Conservation (phyloP, 2,113 vertebrate genomes). For the Mesembrinibis cayennensis region DNA sequence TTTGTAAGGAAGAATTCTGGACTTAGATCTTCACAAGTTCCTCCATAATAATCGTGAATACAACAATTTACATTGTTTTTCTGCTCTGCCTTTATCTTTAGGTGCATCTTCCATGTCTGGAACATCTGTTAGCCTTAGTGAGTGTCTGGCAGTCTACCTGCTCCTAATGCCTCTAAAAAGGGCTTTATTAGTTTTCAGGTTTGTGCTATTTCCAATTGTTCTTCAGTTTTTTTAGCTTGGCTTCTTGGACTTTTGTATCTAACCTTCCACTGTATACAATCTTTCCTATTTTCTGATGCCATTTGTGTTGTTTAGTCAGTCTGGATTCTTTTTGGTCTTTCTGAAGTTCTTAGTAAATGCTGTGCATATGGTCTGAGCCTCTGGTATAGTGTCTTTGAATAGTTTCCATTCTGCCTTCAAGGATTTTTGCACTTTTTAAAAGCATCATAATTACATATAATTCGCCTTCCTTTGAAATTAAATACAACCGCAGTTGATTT, state of each 20-base stretch:
- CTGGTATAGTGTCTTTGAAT: neutral
- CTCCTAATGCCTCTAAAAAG: neutral
- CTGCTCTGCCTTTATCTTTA: neutral
- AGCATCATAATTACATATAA: neutral
- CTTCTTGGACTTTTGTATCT: neutral
- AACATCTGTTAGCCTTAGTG: neutral
- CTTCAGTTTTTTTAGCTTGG: neutral
- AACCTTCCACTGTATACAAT: neutral
- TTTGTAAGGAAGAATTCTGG: neutral
- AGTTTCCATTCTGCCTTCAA: neutral
- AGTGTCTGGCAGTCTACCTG: neutral
- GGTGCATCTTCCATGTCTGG: neutral
- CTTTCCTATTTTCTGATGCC: neutral
- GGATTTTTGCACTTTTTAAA: slow-evolving; percentile 24
- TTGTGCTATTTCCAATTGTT: neutral
- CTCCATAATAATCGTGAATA: neutral
- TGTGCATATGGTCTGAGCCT: neutral
- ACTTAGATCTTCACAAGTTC: neutral
- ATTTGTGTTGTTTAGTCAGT: neutral
- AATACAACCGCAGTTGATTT: neutral
- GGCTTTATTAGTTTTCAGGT: neutral
- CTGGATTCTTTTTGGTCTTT: neutral
- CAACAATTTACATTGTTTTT: neutral
- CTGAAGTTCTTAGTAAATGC: neutral
- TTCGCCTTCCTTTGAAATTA: neutral